phyloP scores from a whole-genome alignment of 2,113 vertebrate genomes.

The Canis aureus region DNA sequence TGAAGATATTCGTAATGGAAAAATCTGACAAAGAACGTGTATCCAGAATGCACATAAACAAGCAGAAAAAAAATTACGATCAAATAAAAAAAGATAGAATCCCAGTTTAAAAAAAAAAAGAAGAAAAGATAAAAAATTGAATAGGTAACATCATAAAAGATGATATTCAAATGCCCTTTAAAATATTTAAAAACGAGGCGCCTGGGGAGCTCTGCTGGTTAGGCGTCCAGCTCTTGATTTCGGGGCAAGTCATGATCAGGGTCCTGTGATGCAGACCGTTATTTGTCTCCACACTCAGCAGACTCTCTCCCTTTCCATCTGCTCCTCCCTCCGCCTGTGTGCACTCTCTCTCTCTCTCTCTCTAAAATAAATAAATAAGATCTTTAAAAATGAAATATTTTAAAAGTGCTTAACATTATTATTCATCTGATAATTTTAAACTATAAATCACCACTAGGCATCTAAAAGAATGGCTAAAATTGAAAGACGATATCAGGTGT shows the following conservation, averaged over 20 bases:
- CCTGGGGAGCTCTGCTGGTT: background rate
- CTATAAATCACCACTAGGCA: background rate
- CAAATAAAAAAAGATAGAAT: background rate
- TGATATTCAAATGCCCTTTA: background rate
- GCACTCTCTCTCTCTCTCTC: background rate
- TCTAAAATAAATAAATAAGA: background rate
- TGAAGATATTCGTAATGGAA: background rate
- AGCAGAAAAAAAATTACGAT: background rate
- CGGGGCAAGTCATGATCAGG: background rate
- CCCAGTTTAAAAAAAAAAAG: background rate
- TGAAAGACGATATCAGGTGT: background rate
- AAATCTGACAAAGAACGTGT: background rate
- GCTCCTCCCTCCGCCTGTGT: background rate
- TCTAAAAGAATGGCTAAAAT: background rate
- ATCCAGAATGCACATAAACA: background rate
- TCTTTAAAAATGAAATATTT: background rate
- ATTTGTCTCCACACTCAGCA: background rate
- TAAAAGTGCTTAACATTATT: background rate
- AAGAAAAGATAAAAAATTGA: background rate
- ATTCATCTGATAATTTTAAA: background rate
- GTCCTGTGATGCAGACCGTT: background rate
- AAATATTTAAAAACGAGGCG: background rate
- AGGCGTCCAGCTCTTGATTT: background rate
- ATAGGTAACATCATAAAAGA: background rate
- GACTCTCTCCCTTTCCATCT: background rate